These are phyloP conservation scores for Thaumatotibia leucotreta DNA, from an alignment of 1,140 invertebrate species.

Conservation along the genomic window DNA sequence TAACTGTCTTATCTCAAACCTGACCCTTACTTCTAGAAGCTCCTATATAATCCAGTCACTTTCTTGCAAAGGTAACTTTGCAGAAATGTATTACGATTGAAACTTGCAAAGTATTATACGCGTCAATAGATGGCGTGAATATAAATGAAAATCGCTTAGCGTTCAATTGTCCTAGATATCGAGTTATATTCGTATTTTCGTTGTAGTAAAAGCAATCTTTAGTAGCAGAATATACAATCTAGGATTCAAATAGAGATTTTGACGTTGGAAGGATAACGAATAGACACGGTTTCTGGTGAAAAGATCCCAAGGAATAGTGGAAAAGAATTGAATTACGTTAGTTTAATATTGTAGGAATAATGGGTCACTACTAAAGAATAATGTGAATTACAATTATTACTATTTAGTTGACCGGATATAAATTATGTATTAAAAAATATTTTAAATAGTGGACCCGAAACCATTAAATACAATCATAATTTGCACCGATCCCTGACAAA, in stretches of 20 bases:
- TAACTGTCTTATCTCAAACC: conserved; percentile 18
- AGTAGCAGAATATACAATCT: neutral
- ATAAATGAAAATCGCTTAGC: neutral
- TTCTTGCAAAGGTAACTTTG: neutral
- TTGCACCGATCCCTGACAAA: no score
- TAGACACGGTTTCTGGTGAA: no score
- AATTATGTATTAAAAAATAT: no score
- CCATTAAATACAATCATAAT: no score
- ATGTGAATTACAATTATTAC: no score
- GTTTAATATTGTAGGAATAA: no score
- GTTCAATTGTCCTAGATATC: neutral
- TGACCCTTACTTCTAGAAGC: conserved; percentile 13
- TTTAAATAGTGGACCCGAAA: no score
- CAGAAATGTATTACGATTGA: neutral
- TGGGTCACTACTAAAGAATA: no score
- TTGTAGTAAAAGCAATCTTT: neutral
- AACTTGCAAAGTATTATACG: neutral
- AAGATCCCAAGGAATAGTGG: no score
- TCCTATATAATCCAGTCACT: neutral
- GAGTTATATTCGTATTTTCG: neutral
- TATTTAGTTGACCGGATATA: no score
- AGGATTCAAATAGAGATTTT: neutral
- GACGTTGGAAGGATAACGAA: neutral
- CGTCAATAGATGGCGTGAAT: neutral
- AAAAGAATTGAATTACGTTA: no score